Evolutionary conservation across 2,888 invertebrate species (phyloP), one percentile per base, ranked within the genome.

Genomic region (Amphipyra berbera): DNA sequence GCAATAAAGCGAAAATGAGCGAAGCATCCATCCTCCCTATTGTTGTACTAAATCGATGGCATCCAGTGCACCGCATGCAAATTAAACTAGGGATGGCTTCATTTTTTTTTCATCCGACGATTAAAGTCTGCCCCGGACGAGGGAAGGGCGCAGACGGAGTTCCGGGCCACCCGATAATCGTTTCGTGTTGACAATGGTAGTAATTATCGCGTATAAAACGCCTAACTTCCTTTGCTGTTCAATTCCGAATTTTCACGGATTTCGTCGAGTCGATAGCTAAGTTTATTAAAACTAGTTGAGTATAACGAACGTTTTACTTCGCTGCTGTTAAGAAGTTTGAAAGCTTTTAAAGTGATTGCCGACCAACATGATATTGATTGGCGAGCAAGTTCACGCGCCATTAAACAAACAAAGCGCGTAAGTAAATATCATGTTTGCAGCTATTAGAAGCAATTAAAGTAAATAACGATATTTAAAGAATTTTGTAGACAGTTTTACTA

Each of bases 101-200:
- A 71, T 81, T 82, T 88, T 87, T 86, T 88, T 88, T 87, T 80
- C 81, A 83, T 82, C 81, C 69, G 66, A 40, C 76, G 60, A 75
- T 72, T 72, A 70, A 75, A 70, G 50, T 75, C 75, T 53, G 75
- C 78, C 65, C 61, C 75, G 80, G 61, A 61, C 61, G 65, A 73
- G 82, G 65, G 77, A 65, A 62, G 78, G 78, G 73, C 58, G 75
- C 76, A 76, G 74, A 68, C 63, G 65, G 76, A 77, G 72, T 76
- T 68, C 78, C 82, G 80, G 82, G 67, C 68, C 63, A 66, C 61
- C 74, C 79, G 80, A 82, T 86, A 86, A 87, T 86, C 81, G 84
- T 75, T 77, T 75, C 75, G 77, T 79, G 87, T 83, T 84, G 83
- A 88, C 88, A 89, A 88, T 87, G 82, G 68, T 71, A 70, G 85